phyloP scores from a whole-genome alignment of 2,113 vertebrate species.

The Callithrix jacchus region DNA sequence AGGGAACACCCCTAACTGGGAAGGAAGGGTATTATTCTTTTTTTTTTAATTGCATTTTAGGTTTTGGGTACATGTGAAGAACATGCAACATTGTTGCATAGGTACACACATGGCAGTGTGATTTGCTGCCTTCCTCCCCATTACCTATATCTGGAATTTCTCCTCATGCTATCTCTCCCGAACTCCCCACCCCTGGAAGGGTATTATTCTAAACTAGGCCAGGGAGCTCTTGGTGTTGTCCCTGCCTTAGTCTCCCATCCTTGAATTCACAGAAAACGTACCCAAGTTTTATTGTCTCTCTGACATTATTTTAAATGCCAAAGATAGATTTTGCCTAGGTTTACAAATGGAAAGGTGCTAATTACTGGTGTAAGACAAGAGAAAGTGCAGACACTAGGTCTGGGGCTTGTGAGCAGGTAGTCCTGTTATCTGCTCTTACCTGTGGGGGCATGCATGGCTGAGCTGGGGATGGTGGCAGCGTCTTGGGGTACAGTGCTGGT shows the following conservation, averaged over 20 bases:
- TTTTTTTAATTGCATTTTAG: no score
- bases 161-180: no score
- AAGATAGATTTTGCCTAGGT: conserved; percentile 1
- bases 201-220: neutral
- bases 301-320: conserved; percentile 40
- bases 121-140: no score
- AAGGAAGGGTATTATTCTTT: neutral
- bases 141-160: no score
- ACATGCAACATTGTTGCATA: no score
- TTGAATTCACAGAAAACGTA: conserved; percentile 14
- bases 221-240: neutral
- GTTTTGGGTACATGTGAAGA: no score
- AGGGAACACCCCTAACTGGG: neutral
- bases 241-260: neutral
- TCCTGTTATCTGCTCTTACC: conserved; percentile 84
- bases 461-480: conserved; percentile 96
- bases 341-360: conserved; percentile 22
- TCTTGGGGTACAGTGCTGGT: conserved; percentile 98
- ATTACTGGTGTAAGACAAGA: neutral
- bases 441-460: conserved; percentile 98
- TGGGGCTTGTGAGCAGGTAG: neutral
- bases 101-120: no score
- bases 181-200: no score
- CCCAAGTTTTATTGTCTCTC: neutral
- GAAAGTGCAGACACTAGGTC: neutral